A percentile compares a stretch with the other conserved stretches of the same genome.
Evolutionary conservation across 2,113 vertebrate species (phyloP).

Genomic region (Cinclus mexicanus): DNA sequence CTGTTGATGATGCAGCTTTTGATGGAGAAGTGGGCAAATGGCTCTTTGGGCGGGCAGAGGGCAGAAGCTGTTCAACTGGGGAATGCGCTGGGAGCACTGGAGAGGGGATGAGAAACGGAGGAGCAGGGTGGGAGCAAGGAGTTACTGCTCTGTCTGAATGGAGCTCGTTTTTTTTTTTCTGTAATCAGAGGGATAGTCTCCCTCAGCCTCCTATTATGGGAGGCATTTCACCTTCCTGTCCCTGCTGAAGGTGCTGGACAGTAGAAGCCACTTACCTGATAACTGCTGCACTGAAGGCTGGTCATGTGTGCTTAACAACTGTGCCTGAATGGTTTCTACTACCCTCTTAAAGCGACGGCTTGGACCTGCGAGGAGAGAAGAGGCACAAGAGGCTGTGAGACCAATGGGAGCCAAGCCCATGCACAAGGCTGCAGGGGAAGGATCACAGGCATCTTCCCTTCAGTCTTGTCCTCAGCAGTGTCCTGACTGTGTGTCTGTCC

Average conservation of each 20-base stretch:
- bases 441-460: not conserved
- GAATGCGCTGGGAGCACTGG: slow-evolving; percentile 29
- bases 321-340: slow-evolving; percentile 98
- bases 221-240: slow-evolving; percentile 51
- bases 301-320: slow-evolving; percentile 97
- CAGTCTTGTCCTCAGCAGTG: not conserved
- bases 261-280: slow-evolving; percentile 87
- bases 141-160: slow-evolving; percentile 47
- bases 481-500: not conserved
- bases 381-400: slow-evolving; percentile 2
- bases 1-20: slow-evolving; percentile 55
- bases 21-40: slow-evolving; percentile 66
- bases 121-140: slow-evolving; percentile 7
- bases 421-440: not conserved
- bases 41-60: slow-evolving; percentile 55
- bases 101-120: slow-evolving; percentile 45
- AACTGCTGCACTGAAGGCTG: slow-evolving; percentile 95
- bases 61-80: slow-evolving; percentile 34
- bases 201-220: slow-evolving; percentile 20
- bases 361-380: slow-evolving; percentile 80
- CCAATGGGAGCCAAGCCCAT: not conserved
- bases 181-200: slow-evolving; percentile 30
- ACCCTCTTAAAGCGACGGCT: slow-evolving; percentile 98
- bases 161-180: not conserved
- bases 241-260: slow-evolving; percentile 57